A percentile compares a stretch with the other conserved stretches of the same genome.
These are phyloP conservation scores for Isoperla grammatica DNA, from an alignment of 2,888 invertebrate species.

Conservation along the genomic window DNA sequence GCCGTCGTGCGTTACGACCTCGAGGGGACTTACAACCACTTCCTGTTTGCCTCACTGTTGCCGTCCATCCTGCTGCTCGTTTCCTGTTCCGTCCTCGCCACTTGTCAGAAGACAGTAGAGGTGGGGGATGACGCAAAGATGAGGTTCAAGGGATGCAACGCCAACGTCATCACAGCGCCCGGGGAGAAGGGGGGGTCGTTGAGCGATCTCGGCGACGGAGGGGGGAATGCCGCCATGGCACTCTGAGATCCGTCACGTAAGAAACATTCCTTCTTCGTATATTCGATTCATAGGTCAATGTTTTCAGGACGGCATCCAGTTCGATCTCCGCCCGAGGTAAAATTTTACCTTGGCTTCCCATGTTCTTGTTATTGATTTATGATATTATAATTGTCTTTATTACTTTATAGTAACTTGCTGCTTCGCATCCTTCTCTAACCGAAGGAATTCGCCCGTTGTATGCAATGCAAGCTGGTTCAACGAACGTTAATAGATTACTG, in stretches of 20 bases:
- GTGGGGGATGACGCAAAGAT: conserved; percentile 90
- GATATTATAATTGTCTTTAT: too few species aligned
- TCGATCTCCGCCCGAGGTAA: too few species aligned
- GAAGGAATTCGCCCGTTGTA: too few species aligned
- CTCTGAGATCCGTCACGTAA: conserved; percentile 95
- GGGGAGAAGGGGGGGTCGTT: conserved; percentile 46
- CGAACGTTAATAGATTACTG: too few species aligned
- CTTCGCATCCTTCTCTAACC: too few species aligned
- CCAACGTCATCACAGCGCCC: conserved; percentile 51
- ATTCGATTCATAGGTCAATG: too few species aligned
- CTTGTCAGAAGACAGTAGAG: conserved; percentile 80
- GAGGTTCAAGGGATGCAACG: conserved; percentile 76
- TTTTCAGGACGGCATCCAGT: too few species aligned
- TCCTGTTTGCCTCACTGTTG: conserved; percentile 70
- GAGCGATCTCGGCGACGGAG: conserved; percentile 59
- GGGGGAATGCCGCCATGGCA: conserved; percentile 81
- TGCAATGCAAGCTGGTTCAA: too few species aligned
- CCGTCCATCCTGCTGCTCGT: conserved; percentile 78
- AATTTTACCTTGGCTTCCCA: too few species aligned
- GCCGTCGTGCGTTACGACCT: conserved; percentile 80
- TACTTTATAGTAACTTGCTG: too few species aligned
- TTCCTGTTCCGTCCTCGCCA: conserved; percentile 74
- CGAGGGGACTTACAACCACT: conserved; percentile 73
- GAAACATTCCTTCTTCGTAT: too few species aligned
- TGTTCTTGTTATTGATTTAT: too few species aligned